Evolutionary conservation across 1,140 invertebrate genomes (phyloP), one percentile per base, ranked within the genome.

Genomic region (Octopus sinensis): DNA sequence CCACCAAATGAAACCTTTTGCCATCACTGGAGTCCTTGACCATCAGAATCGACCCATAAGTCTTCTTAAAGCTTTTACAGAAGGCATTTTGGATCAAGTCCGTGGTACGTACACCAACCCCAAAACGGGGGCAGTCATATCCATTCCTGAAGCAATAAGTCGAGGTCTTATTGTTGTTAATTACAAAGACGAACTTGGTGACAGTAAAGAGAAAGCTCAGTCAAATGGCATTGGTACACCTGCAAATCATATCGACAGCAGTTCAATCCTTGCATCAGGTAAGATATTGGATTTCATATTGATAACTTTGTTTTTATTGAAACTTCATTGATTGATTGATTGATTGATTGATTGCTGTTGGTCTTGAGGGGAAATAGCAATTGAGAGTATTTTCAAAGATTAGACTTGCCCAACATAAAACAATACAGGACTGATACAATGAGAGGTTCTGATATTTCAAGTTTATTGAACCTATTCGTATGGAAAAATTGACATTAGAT

Each of bases 61-160:
- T 30, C 94, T 98, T 5, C 93, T 94, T 53, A 94, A 98, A 91
- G 97, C 97, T 0, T 92, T 98, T 6, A 92, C 95, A 77, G 92
- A 95, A 84, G 96, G 96, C 75, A 92, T 98, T 76, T 89, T 99
- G 81, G 96, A 98, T 92, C 92, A 93, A 7, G 82, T 85, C 13
- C 94, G 94, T 83, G 95, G 96, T 5, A 86, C 85, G 1, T 91
- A 90, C 75, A 92, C 80, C 77, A 95, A 97, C 92, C 94, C 95
- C 9, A 93, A 95, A 87, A 93, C 94, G 81, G 95, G 95, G 78
- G 93, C 96, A 84, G 90, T 93, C 4, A 87, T 98, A 2, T 95
- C 93, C 13, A 88, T 98, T 84, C 97, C 97, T 89, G 93, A 94
- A 82, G 97, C 97, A 68, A 91, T 97, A 77, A 92, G 93, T 54